Conservation (phyloP, 2,113 vertebrate species). For the Alethe castanea region DNA sequence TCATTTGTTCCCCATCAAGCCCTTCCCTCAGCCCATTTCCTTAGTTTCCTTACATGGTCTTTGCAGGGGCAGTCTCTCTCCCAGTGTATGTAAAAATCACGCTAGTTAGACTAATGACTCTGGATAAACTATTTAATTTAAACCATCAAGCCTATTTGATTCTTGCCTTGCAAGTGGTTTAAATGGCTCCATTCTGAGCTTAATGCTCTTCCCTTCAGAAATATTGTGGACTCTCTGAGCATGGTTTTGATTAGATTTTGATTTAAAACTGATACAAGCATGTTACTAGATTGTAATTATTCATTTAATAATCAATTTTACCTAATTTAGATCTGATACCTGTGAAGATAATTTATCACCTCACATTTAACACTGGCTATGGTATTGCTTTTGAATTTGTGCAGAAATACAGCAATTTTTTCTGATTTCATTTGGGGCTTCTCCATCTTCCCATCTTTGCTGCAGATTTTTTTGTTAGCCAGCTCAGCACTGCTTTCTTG, state of each 20-base stretch:
- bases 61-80: neutral
- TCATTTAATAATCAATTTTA: neutral
- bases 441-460: neutral
- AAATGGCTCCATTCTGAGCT: neutral
- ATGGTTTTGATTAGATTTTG: neutral
- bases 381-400: neutral
- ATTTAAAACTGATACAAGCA: neutral
- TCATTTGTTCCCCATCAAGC: neutral
- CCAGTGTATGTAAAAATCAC: neutral
- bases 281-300: neutral
- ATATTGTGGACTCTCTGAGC: neutral
- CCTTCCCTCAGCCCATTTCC: neutral
- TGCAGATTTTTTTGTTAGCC: neutral
- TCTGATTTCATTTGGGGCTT: neutral
- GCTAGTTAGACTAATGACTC: neutral
- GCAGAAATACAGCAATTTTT: neutral
- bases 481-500: neutral
- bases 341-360: neutral
- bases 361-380: neutral
- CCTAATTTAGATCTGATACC: neutral
- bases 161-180: neutral
- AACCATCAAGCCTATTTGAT: neutral
- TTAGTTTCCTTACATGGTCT: neutral
- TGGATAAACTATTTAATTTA: neutral
- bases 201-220: neutral